A percentile compares a stretch with the other conserved stretches of the same genome.
Evolutionary conservation across 2,113 vertebrate species (phyloP).

Genomic region (Phaetusa simplex): DNA sequence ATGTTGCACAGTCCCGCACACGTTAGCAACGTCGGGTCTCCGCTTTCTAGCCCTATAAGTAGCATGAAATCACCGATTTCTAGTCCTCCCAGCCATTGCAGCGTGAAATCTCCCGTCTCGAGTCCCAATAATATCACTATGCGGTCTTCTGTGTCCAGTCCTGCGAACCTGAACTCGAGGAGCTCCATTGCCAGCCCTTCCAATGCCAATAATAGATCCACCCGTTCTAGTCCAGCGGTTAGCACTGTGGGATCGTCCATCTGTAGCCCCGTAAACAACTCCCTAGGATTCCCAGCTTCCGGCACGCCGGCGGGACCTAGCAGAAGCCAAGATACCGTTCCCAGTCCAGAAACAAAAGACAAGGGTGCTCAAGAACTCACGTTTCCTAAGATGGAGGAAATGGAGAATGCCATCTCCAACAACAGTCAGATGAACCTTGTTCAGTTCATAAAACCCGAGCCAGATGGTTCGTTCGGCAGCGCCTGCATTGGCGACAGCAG

Average conservation of each 20-base stretch:
- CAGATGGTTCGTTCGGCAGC: constrained; percentile 87
- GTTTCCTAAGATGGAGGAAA: constrained; percentile 92
- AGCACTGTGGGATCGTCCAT: constrained; percentile 79
- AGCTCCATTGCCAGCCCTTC: constrained; percentile 92
- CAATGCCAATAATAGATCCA: constrained; percentile 81
- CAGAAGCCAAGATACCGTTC: constrained; percentile 81
- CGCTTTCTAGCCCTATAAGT: constrained; percentile 90
- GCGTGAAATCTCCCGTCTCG: constrained; percentile 90
- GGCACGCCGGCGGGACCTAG: constrained; percentile 75
- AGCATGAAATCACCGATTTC: constrained; percentile 96
- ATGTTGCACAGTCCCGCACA: constrained; percentile 90
- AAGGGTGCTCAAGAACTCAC: constrained; percentile 84
- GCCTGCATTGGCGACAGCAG: constrained; percentile 85
- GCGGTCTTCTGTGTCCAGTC: constrained; percentile 89
- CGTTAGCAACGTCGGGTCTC: constrained; percentile 87
- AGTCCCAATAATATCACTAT: constrained; percentile 83
- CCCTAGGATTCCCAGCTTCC: constrained; percentile 67
- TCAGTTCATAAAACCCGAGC: constrained; percentile 96
- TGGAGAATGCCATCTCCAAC: constrained; percentile 85
- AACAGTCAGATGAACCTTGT: constrained; percentile 86
- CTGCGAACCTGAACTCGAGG: constrained; percentile 82
- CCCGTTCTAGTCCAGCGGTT: constrained; percentile 78
- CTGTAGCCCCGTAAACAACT: constrained; percentile 76
- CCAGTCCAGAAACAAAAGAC: constrained; percentile 84
- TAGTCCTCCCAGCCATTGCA: constrained; percentile 93